These are phyloP conservation scores for Chiloscyllium plagiosum DNA, from an alignment of 2,113 vertebrate genomes.

Conservation along the genomic window DNA sequence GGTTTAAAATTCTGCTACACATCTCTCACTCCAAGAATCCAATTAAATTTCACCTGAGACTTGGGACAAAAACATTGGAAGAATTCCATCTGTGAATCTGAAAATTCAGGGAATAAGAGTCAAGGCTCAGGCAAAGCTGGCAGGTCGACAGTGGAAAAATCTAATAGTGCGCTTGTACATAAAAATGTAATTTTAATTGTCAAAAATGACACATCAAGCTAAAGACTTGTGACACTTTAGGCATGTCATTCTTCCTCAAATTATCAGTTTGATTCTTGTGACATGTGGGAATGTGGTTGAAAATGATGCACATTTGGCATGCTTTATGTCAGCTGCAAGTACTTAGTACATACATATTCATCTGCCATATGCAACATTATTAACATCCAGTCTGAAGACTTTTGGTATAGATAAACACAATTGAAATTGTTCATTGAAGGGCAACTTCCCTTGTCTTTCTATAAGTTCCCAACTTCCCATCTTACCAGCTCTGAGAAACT, in stretches of 20 bases:
- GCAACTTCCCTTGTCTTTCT: neutral
- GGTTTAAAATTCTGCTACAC: neutral
- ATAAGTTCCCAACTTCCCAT: slow-evolving; percentile 22
- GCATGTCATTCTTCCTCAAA: slow-evolving; percentile 15
- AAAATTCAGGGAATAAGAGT: no score
- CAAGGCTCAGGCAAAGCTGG: neutral
- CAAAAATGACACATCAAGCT: neutral
- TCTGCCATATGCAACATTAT: slow-evolving; percentile 8
- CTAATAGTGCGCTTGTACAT: neutral
- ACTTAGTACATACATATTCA: slow-evolving; percentile 30
- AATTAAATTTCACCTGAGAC: neutral
- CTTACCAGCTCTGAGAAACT: neutral
- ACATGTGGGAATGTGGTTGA: neutral
- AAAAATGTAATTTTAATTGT: slow-evolving; percentile 33
- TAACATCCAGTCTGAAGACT: neutral
- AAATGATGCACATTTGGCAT: slow-evolving; percentile 18
- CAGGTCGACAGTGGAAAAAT: neutral
- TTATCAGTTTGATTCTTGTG: slow-evolving; percentile 19
- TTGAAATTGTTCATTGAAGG: slow-evolving; percentile 31
- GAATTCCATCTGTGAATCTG: neutral
- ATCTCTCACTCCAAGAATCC: neutral
- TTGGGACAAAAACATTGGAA: neutral
- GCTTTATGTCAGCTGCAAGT: slow-evolving; percentile 32
- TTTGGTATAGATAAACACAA: slow-evolving; percentile 11
- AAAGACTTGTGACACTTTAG: slow-evolving; percentile 26